Evolutionary conservation across 2,888 invertebrate genomes (phyloP), one percentile per base, ranked within the genome.

Genomic region (Drosophila borealis): DNA sequence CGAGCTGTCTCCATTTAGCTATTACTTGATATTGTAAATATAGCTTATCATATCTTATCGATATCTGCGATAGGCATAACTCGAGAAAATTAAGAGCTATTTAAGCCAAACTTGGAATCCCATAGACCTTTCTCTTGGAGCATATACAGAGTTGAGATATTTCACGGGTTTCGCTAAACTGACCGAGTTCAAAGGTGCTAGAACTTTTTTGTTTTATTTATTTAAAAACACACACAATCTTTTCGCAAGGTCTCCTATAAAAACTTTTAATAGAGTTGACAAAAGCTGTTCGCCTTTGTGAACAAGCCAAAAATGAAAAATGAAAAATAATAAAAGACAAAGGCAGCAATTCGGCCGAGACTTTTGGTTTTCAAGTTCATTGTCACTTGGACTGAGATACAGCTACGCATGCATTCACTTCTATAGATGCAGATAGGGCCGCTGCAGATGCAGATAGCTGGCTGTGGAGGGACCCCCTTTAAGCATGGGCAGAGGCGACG

Each of bases 341-440:
- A 37, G 25, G 9, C 36, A 14, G 11, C 42, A 56, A 54, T 46
- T 34, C 10, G 36, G 50, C 25, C 42, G 36, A 55, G 53, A 60
- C 45, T 67, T 66, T 69, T 67, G 49, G 60, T 53, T 88, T 88
- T 88, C 89, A 83, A 83, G 83, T 83, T 83, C 83, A 83, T 83
- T 83, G 89, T 80, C 83, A 73, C 84, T 74, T 73, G 53, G 25
- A 19, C 51, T 17, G 13, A 46, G 45, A 62, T n/a, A n/a, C 53
- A 36, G 10, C 13, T 13, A 49, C 34, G n/a, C 29, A 54, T 41
- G 39, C 36, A 48, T 21, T 14, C n/a, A n/a, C n/a, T n/a, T n/a
- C 25, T 34, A 29, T 45, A 60, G 34, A 68, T 49, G 39, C 66
- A 37, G 37, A 42, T 29, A 37, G 33, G 29, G 14, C 48, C 39